phyloP scores from a whole-genome alignment of 2,113 vertebrate species.

The Gallinago media region DNA sequence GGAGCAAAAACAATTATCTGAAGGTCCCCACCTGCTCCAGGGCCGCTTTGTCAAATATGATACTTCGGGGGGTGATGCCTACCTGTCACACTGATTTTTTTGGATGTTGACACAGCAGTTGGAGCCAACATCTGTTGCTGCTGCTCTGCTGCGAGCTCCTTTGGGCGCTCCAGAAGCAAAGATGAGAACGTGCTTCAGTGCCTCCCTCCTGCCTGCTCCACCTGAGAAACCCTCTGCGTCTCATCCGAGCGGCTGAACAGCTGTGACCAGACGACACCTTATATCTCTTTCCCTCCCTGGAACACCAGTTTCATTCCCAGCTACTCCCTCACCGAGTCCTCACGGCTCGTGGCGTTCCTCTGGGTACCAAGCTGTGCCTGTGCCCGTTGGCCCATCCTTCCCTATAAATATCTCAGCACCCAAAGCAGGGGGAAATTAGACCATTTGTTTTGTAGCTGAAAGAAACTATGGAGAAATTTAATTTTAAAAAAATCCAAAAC shows the following conservation, averaged over 20 bases:
- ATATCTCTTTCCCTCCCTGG: neutral
- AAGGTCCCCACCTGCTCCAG: slow-evolving; percentile 48
- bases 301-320: neutral
- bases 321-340: neutral
- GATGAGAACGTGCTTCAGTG: neutral
- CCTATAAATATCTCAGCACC: neutral
- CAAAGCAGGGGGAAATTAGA: neutral
- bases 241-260: neutral
- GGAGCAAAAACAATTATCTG: neutral
- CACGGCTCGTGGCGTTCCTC: neutral
- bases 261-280: neutral
- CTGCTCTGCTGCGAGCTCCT: neutral
- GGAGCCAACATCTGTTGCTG: slow-evolving; percentile 38
- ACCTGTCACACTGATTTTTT: slow-evolving; percentile 44
- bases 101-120: slow-evolving; percentile 9
- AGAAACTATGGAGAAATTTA: neutral
- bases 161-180: neutral
- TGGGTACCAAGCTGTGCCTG: neutral
- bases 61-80: neutral
- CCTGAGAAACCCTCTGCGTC: neutral
- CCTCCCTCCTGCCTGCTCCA: neutral
- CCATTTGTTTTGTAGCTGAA: neutral
- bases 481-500: neutral
- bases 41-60: neutral
- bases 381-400: neutral